A percentile compares a stretch with the other conserved stretches of the same genome.
Evolutionary conservation across 2,797 vertebrate genomes (phyloP).

Genomic region (Sebastes vulpes): DNA sequence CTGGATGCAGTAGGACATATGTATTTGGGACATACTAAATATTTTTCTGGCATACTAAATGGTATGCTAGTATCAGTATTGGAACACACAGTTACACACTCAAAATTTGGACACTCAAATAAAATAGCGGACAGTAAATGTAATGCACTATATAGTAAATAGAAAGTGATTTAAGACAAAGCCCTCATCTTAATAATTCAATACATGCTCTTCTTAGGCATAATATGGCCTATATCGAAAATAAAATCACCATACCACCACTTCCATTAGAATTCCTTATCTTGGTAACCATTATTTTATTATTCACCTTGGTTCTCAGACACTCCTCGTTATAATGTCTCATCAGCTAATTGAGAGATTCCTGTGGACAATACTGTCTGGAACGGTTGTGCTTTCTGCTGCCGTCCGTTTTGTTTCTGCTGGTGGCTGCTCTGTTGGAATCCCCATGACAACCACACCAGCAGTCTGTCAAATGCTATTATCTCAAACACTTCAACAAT

Average conservation of each 20-base stretch:
- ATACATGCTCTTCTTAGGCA: not conserved
- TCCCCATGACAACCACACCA: constrained; percentile 74
- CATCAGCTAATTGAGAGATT: constrained; percentile 44
- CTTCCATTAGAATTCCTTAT: not conserved
- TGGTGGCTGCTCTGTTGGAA: constrained; percentile 63
- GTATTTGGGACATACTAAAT: too few species aligned
- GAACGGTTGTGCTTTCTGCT: constrained; percentile 54
- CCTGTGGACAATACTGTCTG: constrained; percentile 26
- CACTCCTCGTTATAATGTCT: not conserved
- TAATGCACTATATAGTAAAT: not conserved
- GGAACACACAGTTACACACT: not conserved
- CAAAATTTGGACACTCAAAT: not conserved
- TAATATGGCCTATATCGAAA: not conserved
- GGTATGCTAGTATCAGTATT: too few species aligned
- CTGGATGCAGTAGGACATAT: too few species aligned
- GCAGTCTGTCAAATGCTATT: constrained; percentile 70
- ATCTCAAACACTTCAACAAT: constrained; percentile 66
- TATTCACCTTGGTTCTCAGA: constrained; percentile 10
- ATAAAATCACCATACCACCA: not conserved
- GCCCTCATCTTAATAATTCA: not conserved
- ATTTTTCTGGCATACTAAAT: too few species aligned
- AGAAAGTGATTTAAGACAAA: not conserved
- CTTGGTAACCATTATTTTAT: constrained; percentile 4
- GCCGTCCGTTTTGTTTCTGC: constrained; percentile 45
- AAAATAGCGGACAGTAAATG: not conserved